Evolutionary conservation across 2,113 vertebrate species (phyloP), one percentile per base, ranked within the genome.

Genomic region (Lamprologus sp.): DNA sequence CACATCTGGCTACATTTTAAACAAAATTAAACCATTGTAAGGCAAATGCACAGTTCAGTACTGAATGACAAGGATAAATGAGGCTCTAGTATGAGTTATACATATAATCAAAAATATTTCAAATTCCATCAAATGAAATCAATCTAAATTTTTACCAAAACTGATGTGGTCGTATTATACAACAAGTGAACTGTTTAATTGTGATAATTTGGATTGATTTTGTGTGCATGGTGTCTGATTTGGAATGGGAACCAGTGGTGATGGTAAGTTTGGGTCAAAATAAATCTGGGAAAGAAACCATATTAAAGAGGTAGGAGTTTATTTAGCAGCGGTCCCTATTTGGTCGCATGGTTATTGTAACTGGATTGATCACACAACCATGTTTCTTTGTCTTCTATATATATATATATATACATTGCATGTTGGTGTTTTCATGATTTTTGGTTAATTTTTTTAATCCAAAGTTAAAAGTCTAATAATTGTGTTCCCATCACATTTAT

Each of bases 261-360:
- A 93, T 94, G 96, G 96, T 96, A 96, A 96, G 96, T 96, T 91
- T 90, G 77, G 91, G 92, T 94, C 94, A 89, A 91, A 91, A 88
- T 92, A 86, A 92, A 81, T 94, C 87, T 89, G 91, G 94, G 90
- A 84, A 77, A 90, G 88, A 94, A 90, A 90, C 63, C 88, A 85
- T 93, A 91, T 83, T 85, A 75, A 91, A 93, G 95, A 96, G 96
- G 96, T 96, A 96, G 96, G 96, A 94, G 19, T 84, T 93, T 54
- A 79, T 92, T 93, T 94, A 91, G 79, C 53, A 42, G 77, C 33
- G 40, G 68, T 87, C 31, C 56, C 68, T 11, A 33, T 85, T n/a
- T 82, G 81, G 37, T 79, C 5, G 58, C 91, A 84, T 86, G 81
- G 11, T 81, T 83, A 68, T 17, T 23, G 33, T 68, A 80, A 88